Percentiles rank a stretch among this genome's conserved stretches.
Conservation (phyloP, 2,888 invertebrate species). For the Crematogaster levior region DNA sequence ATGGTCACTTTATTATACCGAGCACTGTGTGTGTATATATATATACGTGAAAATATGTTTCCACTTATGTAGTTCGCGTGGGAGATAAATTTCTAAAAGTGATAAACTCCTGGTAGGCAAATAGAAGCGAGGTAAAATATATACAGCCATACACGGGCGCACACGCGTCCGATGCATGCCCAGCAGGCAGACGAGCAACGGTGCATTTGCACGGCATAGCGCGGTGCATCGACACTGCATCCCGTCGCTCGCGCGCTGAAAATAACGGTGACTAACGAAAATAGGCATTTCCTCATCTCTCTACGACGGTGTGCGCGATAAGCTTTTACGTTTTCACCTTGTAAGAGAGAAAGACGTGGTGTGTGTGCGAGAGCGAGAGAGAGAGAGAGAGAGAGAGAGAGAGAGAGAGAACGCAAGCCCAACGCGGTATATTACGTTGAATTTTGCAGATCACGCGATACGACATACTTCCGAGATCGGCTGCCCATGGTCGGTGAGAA, state of each 20-base stretch:
- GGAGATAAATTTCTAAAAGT: conserved; percentile 54
- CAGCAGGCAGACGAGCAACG: conserved; percentile 46
- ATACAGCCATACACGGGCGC: not conserved
- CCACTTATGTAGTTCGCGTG: conserved; percentile 31
- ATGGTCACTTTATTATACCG: too few species aligned
- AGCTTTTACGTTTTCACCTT: conserved; percentile 66
- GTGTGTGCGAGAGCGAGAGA: not conserved
- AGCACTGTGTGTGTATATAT: too few species aligned
- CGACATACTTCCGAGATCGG: conserved; percentile 24
- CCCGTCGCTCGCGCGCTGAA: conserved; percentile 61
- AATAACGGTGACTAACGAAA: conserved; percentile 75
- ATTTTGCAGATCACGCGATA: conserved; percentile 51
- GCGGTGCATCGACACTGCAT: conserved; percentile 63
- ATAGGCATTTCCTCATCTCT: conserved; percentile 60
- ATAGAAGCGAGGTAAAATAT: conserved; percentile 37
- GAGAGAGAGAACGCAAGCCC: not conserved
- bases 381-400: not conserved
- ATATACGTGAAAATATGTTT: conserved; percentile 13
- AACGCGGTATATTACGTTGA: conserved; percentile 28
- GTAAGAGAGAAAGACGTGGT: not conserved
- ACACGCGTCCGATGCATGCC: conserved; percentile 31
- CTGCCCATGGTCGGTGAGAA: conserved; percentile 16
- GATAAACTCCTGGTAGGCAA: conserved; percentile 44
- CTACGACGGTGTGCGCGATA: conserved; percentile 61
- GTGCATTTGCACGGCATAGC: conserved; percentile 65